Evolutionary conservation across 2,797 vertebrate genomes (phyloP).

Genomic region (Platyrinchus mystaceus): DNA sequence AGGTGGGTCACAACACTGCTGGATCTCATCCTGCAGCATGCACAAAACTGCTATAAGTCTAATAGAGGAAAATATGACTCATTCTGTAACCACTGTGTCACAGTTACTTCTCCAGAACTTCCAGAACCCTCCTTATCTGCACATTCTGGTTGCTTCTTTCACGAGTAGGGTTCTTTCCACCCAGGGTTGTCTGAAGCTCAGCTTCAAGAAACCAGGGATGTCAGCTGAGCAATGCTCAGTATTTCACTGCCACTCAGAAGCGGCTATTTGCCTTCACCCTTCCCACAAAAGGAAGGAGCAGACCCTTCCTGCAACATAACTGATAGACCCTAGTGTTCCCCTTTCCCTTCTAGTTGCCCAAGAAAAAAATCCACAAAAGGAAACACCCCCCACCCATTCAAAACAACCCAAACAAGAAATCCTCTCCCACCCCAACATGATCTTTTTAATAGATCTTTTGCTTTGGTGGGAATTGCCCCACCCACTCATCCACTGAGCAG

Average conservation of each 20-base stretch:
- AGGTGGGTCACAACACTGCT: neutral
- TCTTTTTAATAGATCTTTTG: neutral
- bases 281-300: neutral
- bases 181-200: neutral
- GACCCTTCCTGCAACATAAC: neutral
- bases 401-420: neutral
- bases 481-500: neutral
- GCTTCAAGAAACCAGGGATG: neutral
- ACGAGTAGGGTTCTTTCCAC: too few relatives aligned
- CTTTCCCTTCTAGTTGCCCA: neutral
- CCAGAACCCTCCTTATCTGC: neutral
- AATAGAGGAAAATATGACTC: rapidly evolving
- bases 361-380: neutral
- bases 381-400: rapidly evolving
- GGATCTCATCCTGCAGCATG: neutral
- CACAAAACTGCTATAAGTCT: neutral
- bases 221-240: neutral
- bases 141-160: neutral
- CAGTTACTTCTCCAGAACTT: neutral
- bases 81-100: rapidly evolving
- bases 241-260: neutral
- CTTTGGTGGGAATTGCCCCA: neutral
- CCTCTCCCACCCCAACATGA: rapidly evolving
- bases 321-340: neutral
- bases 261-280: neutral